Base-by-base conservation (phyloP, 2,888 invertebrate species). In the Diaperis boleti region DNA sequence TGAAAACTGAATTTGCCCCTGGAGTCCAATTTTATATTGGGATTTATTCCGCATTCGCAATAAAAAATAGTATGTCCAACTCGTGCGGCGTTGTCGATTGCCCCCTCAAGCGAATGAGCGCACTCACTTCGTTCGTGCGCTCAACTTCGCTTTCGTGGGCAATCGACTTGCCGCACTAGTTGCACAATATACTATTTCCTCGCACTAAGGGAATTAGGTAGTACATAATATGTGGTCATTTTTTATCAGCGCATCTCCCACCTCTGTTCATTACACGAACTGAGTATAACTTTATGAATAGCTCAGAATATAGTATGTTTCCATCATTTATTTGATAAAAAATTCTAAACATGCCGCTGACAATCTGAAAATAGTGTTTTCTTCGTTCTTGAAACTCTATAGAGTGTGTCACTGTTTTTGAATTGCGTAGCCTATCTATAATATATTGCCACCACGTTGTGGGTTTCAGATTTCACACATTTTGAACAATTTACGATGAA, bases 401-500 rank as follows among this genome's bases (percentile, higher is more conserved):
- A 26, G 31, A 29, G 47, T 22, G 42, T 55, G 56, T 56, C 17
- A 37, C n/a, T 8, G 31, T 41, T 15, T 29, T 41, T 55, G 41
- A 42, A 47, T 59, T 10, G 50, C 29, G 47, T 61, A 39, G 47
- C n/a, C n/a, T n/a, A n/a, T 63, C 59, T 60, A 35, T 76, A 72
- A 76, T 73, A 72, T 73, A 75, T 74, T 68, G 65, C 72, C 67
- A 65, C 59, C 74, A 73, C 72, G 74, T 74, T 74, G 74, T 69
- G 62, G 71, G 74, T 75, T 72, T 78, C 77, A 76, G 75, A 76
- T 78, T 78, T 78, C 77, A 78, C 70, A 73, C 70, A 71, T 74
- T 77, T 76, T 68, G 72, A 73, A 75, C 72, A 75, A 78, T 78
- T 78, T 78, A 78, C 70, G 75, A 72, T 69, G 74, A 74, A 72